phyloP scores from a whole-genome alignment of 2,797 vertebrate species.

The Pantherophis alleghaniensis region DNA sequence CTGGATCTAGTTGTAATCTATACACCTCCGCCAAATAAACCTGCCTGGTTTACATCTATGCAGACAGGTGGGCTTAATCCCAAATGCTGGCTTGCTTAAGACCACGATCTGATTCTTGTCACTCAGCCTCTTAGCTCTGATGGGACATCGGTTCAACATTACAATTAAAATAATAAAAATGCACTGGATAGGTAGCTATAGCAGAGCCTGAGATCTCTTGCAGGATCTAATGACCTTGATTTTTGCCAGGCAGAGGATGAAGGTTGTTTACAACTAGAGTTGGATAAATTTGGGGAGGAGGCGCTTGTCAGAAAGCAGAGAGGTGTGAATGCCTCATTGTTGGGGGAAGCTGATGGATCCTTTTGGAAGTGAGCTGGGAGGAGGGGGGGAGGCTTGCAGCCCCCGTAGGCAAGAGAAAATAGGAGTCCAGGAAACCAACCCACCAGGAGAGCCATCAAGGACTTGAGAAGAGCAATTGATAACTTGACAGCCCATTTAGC shows the following conservation, averaged over 20 bases:
- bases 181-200: not conserved
- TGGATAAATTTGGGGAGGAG: slow-evolving; percentile 3
- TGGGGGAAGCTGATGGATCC: slow-evolving; percentile 23
- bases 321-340: slow-evolving; percentile 38
- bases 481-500: slow-evolving; percentile 31
- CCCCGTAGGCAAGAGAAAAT: slow-evolving; percentile 8
- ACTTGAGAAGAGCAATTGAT: slow-evolving; percentile 24
- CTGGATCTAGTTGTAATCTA: not conserved
- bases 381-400: not conserved
- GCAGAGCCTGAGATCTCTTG: not conserved
- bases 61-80: not conserved
- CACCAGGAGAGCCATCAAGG: slow-evolving; percentile 33
- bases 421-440: slow-evolving; percentile 30
- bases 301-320: not conserved
- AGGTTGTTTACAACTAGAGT: slow-evolving; percentile 19
- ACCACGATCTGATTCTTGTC: not conserved
- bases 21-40: not conserved
- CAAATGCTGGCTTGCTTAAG: not conserved
- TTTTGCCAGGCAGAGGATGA: not conserved
- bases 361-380: slow-evolving; percentile 16
- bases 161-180: not conserved
- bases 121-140: not conserved
- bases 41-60: not conserved
- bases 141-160: too few relatives aligned
- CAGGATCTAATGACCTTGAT: slow-evolving; percentile 14